Evolutionary conservation across 2,113 vertebrate species (phyloP), one percentile per base, ranked within the genome.

Genomic region (Seriola dumerili): DNA sequence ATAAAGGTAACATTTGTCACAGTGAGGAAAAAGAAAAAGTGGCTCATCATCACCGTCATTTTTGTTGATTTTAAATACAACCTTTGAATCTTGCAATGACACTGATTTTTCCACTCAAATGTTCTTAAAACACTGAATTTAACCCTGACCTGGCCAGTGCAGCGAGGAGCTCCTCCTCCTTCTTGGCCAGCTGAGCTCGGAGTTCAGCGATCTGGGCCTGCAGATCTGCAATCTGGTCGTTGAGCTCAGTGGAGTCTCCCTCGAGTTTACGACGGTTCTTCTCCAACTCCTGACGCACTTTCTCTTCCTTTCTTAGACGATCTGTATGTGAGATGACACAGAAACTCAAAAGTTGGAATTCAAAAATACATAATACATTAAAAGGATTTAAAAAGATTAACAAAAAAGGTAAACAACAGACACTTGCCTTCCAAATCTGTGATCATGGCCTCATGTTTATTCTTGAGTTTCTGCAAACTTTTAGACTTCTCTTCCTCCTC

Each of bases 401-500:
- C 34, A 36, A 36, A 10, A 42, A 8, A 42, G 40, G 2, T 50
- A 12, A 66, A 84, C 7, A 21, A 19, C 4, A 55, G 50, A 68
- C 48, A 38, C 89, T 76, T 82, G 96, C 98, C 98, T 89, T 99
- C 98, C 78, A 99, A 93, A 84, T 99, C 98, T 0, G 97, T 97
- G 89, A 99, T 98, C 97, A 99, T 98, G 11, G 98, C 96, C 89
- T 99, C 98, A 0, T 99, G 98, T 78, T 99, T 99, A 87, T 98
- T 98, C 92, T 98, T 99, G 40, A 99, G 96, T 92, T 99, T 99
- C 83, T 98, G 97, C 34, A 99, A 94, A 86, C 97, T 98, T 95
- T 99, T 99, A 0, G 98, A 99, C 82, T 99, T 99, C 91, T 99
- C 98, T 61, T 99, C 98, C 85, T 99, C 98, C 78, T 99, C 98